phyloP scores from a whole-genome alignment of 2,797 vertebrate genomes.

The Micropoecilia bifurca region DNA sequence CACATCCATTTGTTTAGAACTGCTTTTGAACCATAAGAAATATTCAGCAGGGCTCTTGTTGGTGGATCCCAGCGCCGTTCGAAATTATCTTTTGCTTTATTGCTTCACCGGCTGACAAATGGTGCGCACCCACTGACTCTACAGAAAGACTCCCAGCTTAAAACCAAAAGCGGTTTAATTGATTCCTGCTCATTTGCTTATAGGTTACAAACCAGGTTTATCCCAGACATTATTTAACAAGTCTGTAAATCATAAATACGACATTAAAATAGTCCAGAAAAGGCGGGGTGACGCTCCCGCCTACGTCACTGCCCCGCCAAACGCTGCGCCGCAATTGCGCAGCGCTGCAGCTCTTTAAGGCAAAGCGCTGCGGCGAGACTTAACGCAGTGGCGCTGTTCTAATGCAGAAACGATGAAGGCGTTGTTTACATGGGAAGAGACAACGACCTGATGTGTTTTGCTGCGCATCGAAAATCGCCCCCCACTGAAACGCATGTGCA shows the following conservation, averaged over 20 bases:
- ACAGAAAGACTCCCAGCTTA: not conserved
- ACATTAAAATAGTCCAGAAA: not conserved
- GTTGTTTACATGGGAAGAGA: not conserved
- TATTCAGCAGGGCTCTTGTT: not conserved
- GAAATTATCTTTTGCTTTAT: not conserved
- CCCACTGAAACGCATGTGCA: not conserved
- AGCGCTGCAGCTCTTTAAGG: constrained; percentile 8
- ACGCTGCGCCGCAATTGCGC: constrained; percentile 39
- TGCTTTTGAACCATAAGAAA: too few species aligned
- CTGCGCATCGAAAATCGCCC: not conserved
- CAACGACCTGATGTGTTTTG: not conserved
- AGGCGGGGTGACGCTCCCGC: constrained; percentile 51
- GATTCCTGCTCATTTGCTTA: not conserved
- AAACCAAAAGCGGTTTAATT: not conserved
- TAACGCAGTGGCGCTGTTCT: accelerated
- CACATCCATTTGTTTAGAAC: too few species aligned
- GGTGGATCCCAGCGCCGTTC: not conserved
- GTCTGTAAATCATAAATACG: constrained; percentile 12
- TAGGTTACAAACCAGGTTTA: not conserved
- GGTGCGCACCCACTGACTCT: not conserved
- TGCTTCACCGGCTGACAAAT: not conserved
- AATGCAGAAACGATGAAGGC: constrained; percentile 19
- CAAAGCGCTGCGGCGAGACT: accelerated
- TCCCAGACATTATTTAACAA: not conserved
- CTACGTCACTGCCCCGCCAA: not conserved